Evolutionary conservation across 2,113 vertebrate genomes (phyloP).

Genomic region (Peucedramus taeniatus): DNA sequence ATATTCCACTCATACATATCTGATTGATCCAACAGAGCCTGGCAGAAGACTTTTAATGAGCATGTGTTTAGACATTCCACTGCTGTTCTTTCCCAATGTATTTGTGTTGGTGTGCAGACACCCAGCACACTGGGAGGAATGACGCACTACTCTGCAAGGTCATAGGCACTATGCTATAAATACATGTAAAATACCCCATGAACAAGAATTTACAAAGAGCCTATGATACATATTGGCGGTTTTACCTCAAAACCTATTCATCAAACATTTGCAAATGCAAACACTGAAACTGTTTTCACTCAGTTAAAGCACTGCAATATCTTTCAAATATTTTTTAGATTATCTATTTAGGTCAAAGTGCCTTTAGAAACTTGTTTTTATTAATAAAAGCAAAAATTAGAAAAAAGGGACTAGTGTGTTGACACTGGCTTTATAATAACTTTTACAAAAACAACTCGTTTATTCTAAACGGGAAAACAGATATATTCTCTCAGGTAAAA

Average conservation of each 20-base stretch:
- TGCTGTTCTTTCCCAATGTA: not conserved
- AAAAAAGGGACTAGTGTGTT: not conserved
- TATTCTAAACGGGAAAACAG: not conserved
- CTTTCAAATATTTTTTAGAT: not conserved
- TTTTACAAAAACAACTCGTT: not conserved
- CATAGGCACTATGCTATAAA: not conserved
- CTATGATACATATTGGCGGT: not conserved
- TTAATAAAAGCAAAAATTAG: not conserved
- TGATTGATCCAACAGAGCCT: not conserved
- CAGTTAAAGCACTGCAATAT: not conserved
- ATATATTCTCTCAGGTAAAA: not conserved
- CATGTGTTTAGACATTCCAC: not conserved
- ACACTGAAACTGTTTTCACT: not conserved
- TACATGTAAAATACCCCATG: fast-evolving
- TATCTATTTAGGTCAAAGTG: not conserved
- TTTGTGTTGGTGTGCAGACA: not conserved
- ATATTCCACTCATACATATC: not conserved
- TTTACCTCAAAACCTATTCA: not conserved
- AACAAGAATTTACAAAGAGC: not conserved
- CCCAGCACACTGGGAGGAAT: not conserved
- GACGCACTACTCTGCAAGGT: not conserved
- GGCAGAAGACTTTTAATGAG: not conserved
- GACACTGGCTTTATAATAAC: not conserved
- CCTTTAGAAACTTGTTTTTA: not conserved
- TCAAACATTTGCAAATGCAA: not conserved